These are phyloP conservation scores for Microctonus hyperodae DNA, from an alignment of 2,888 invertebrate species.

Conservation along the genomic window DNA sequence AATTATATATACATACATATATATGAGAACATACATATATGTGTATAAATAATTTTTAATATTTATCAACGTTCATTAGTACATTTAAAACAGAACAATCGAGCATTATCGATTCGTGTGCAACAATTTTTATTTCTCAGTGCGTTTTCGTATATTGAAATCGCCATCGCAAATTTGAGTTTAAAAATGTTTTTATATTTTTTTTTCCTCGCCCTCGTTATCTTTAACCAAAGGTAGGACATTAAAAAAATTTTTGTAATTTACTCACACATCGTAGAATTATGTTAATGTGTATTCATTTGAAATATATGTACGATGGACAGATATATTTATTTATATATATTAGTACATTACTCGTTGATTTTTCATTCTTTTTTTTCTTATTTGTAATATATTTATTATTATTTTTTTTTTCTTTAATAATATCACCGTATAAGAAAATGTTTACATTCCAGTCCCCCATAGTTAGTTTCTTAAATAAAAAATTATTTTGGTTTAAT, in stretches of 20 bases:
- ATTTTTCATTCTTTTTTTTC: neutral
- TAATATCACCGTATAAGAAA: conserved; percentile 19
- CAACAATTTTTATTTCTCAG: conserved; percentile 14
- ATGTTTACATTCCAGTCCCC: conserved; percentile 5
- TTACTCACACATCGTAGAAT: neutral
- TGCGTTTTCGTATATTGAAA: neutral
- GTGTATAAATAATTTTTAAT: conserved; percentile 23
- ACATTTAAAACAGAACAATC: conserved; percentile 26
- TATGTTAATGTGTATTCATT: neutral
- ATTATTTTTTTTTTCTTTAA: neutral
- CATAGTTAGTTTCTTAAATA: conserved; percentile 12
- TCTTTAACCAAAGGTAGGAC: neutral
- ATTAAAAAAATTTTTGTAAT: neutral
- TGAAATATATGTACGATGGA: conserved; percentile 8
- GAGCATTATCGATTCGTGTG: conserved; percentile 8
- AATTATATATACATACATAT: conserved; percentile 2
- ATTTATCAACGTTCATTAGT: conserved; percentile 27
- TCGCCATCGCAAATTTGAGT: no score
- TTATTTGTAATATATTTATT: no score
- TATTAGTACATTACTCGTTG: conserved; percentile 1
- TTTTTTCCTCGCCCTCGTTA: neutral
- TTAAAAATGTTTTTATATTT: neutral
- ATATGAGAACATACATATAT: conserved; percentile 4
- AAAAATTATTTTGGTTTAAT: conserved; percentile 8
- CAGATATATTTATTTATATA: conserved; percentile 16